These are phyloP conservation scores for Bubalus kerabau DNA, from an alignment of 2,113 vertebrate genomes.

Conservation along the genomic window DNA sequence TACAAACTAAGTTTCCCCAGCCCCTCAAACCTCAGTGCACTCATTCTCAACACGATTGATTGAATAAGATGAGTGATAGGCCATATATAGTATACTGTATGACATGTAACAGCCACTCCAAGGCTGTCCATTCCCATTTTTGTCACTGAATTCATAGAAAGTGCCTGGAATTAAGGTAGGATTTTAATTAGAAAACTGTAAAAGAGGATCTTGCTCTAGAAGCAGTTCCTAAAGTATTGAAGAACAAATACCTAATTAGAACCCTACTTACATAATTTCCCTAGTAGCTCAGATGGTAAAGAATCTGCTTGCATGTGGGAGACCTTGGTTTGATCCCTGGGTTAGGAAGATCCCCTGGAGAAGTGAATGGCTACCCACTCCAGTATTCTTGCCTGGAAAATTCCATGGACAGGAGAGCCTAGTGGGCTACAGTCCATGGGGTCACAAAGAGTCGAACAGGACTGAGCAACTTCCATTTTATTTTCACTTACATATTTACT, in stretches of 20 bases:
- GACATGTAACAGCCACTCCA: not conserved
- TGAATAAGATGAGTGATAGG: not conserved
- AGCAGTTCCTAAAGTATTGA: not conserved
- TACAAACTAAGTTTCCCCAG: not conserved
- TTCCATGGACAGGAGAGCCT: not conserved
- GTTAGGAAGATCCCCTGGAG: not conserved
- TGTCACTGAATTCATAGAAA: not conserved
- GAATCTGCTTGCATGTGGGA: not conserved
- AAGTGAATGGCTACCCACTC: not conserved
- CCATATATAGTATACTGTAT: not conserved
- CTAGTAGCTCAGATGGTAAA: not conserved
- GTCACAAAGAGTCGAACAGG: not conserved
- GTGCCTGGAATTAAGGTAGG: not conserved
- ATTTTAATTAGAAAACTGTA: slow-evolving; percentile 18
- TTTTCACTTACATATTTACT: slow-evolving; percentile 4
- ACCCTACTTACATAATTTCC: not conserved
- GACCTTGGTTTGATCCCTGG: not conserved
- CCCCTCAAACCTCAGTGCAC: not conserved
- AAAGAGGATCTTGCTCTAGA: not conserved
- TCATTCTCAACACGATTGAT: not conserved
- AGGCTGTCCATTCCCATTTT: not conserved
- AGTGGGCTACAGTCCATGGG: not conserved
- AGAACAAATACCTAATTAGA: not conserved
- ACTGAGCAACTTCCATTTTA: not conserved
- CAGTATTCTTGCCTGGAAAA: not conserved